Evolutionary conservation across 2,113 vertebrate species (phyloP).

Genomic region (Neopipo cinnamomea): DNA sequence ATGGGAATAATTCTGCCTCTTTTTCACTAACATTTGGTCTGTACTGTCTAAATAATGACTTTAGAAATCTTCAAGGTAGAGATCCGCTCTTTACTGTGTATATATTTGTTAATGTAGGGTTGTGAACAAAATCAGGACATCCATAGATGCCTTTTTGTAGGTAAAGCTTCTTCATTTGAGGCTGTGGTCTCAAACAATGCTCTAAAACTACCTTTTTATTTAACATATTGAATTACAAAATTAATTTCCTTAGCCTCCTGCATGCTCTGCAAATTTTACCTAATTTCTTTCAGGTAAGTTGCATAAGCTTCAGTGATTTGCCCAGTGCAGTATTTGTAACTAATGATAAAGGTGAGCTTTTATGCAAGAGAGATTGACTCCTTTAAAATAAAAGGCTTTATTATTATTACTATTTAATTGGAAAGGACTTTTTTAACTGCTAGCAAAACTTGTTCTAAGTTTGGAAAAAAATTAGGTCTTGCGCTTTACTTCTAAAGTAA

Average conservation of each 20-base stretch:
- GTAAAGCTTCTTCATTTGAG: background rate
- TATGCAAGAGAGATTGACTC: background rate
- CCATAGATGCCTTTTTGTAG: background rate
- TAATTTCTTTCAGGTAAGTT: slow-evolving; percentile 27
- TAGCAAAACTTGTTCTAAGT: background rate
- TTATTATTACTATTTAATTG: background rate
- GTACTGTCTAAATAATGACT: background rate
- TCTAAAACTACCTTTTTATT: slow-evolving; percentile 51
- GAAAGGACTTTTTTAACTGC: background rate
- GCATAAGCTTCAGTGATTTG: background rate
- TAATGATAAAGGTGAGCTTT: background rate
- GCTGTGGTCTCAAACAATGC: background rate
- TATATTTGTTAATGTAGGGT: background rate
- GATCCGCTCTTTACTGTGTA: background rate
- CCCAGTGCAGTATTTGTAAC: background rate
- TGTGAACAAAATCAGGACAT: background rate
- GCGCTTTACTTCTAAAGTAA: background rate
- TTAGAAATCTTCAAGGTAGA: background rate
- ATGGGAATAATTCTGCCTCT: background rate
- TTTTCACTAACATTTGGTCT: background rate
- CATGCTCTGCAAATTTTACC: background rate
- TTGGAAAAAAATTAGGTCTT: background rate
- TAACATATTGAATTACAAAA: background rate
- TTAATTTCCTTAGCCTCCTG: background rate
- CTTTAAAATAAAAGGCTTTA: background rate